Evolutionary conservation across 2,888 invertebrate genomes (phyloP), one percentile per base, ranked within the genome.

Genomic region (Acrobeloides nanus): DNA sequence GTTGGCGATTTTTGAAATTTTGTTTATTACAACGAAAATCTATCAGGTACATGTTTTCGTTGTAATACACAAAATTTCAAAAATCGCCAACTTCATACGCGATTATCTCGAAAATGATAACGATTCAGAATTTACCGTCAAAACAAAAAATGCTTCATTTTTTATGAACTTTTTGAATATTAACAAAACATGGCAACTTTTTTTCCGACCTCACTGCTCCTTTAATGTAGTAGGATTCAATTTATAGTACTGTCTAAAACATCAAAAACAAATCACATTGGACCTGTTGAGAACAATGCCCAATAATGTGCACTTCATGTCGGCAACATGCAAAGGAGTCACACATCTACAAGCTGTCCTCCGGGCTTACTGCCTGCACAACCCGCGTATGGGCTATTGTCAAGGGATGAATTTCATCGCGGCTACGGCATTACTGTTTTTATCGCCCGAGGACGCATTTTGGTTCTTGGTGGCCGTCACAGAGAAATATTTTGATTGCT

Each of bases 391-490:
- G 26, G 79, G 80, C 12, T 80, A 80, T 62, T 80, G 80, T 55
- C 80, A 80, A 69, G 80, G 79, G 26, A 79, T 80, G 78, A 80
- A 80, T 68, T 80, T 80, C 66, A 73, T 80, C 20, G 78, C 76
- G 1, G 79, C 76, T 21, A 77, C 79, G 64, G 73, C 75, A 3
- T 73, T 80, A 0, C 69, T 80, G 18, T 78, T 80, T 52, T 73
- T 80, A 57, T 76, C 77, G 44, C 75, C 79, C 1, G 78, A 79
- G 58, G 79, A 80, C 59, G 76, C 79, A 4, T 80, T 80, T 66
- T 80, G 80, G 80, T 75, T 77, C 27, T 64, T 80, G 57, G 76
- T 80, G n/a, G 79, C 79, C 0, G 66, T 80, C 26, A 79, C 79
- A 2, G 79, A 80, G 59, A 62, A 74, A 33, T 79, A 76, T 56